phyloP scores from a whole-genome alignment of 2,797 vertebrate species.

The Microtus californicus region DNA sequence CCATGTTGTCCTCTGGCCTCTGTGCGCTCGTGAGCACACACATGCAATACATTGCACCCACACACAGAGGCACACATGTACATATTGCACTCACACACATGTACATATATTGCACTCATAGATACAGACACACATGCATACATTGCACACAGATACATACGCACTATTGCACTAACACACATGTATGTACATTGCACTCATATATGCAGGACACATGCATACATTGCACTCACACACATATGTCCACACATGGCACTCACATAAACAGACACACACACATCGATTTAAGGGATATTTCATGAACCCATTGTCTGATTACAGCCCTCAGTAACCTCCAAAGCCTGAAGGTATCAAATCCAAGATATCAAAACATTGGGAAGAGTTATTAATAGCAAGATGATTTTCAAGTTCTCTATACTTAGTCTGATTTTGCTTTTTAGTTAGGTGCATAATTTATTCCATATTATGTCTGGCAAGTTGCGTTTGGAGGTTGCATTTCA shows the following conservation, averaged over 20 bases:
- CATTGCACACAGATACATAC: not conserved
- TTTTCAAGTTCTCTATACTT: conserved; percentile 67
- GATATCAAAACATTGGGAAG: conserved; percentile 61
- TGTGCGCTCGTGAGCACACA: not conserved
- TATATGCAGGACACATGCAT: not conserved
- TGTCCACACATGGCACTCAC: not conserved
- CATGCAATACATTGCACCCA: too few species aligned
- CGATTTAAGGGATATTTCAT: conserved; percentile 66
- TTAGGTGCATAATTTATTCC: conserved; percentile 70
- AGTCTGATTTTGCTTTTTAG: conserved; percentile 72
- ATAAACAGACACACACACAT: not conserved
- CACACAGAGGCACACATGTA: not conserved
- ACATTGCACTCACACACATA: not conserved
- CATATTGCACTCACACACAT: not conserved
- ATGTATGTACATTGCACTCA: not conserved
- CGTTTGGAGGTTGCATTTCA: conserved; percentile 70
- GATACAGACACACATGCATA: not conserved
- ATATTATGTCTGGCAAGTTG: conserved; percentile 64
- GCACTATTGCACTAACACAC: not conserved
- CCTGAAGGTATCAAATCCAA: conserved; percentile 64
- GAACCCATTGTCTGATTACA: conserved; percentile 71
- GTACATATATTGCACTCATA: not conserved
- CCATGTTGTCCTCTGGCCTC: not conserved
- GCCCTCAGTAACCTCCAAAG: conserved; percentile 65
- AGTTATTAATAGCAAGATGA: conserved; percentile 77